Percentiles rank a stretch among this genome's conserved stretches.
phyloP scores from a whole-genome alignment of 2,797 vertebrate genomes.

The Hydrocynus forskahlii region DNA sequence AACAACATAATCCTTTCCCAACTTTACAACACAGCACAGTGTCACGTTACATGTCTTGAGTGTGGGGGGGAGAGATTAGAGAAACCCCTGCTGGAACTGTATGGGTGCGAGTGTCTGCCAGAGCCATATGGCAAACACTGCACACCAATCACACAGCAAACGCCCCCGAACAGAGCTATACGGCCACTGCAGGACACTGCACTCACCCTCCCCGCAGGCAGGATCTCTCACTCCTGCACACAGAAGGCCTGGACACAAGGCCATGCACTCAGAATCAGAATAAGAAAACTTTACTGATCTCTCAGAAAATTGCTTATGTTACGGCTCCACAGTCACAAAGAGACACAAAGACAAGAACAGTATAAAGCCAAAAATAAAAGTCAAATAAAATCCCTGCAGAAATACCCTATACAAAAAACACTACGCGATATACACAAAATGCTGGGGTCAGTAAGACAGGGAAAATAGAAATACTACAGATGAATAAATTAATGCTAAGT shows the following conservation, averaged over 20 bases:
- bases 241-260: background rate
- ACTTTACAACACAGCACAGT: background rate
- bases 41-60: background rate
- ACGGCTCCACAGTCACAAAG: too few species aligned
- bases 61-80: background rate
- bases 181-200: background rate
- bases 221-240: background rate
- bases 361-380: too few species aligned
- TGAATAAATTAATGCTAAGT: too few species aligned
- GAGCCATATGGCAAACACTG: conserved; percentile 29
- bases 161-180: background rate
- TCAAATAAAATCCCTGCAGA: too few species aligned
- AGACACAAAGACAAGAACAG: too few species aligned
- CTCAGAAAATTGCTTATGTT: too few species aligned
- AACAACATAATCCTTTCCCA: conserved; percentile 9
- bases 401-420: too few species aligned
- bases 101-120: conserved; percentile 12
- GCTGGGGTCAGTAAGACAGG: too few species aligned
- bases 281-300: too few species aligned
- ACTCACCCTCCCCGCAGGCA: background rate
- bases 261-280: background rate
- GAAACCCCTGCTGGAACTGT: conserved; percentile 22
- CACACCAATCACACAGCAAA: conserved; percentile 16
- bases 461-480: too few species aligned
- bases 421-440: too few species aligned